Evolutionary conservation across 2,113 vertebrate genomes (phyloP), one percentile per base, ranked within the genome.

Genomic region (Uropsilus gracilis): DNA sequence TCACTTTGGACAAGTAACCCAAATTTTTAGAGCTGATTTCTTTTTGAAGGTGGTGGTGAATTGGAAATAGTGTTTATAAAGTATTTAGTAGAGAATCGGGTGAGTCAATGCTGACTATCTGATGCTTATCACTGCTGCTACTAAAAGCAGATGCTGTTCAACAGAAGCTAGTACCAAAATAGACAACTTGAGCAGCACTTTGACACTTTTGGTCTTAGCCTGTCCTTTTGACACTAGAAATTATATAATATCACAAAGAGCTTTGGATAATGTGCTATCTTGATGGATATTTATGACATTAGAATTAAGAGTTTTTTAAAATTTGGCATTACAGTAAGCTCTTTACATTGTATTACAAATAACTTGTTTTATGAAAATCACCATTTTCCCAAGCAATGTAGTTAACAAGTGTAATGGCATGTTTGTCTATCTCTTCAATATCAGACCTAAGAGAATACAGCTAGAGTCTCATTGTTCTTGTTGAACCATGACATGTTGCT

Each of bases 401-500:
- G n/a, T 34, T 12, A 46, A 24, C 14, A 57, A 39, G 9, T 16
- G 42, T 32, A 32, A 59, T 34, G 34, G 30, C 30, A 32, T 3
- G 7, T 57, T 86, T 89, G 18, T 18, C 57, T n/a, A 48, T 50
- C 61, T 91, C 53, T 48, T 37, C 34, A 6, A 7, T 32, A 8
- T 32, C 26, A 28, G 53, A 18, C 4, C 59, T 42, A 26, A 32
- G 59, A 61, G 42, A 26, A 53, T 72, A 17, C 9, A 14, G 3
- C n/a, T n/a, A 8, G 63, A 12, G 20, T 39, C 17, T 75, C 55
- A n/a, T 5, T 0, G 24, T 14, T 73, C 89, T 55, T 50, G 44
- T 10, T n/a, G n/a, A n/a, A 6, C 53, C 0, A 0, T 22, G 5
- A 1, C 3, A 2, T n/a, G 34, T 46, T 28, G 6, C 24, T 59